phyloP scores from a whole-genome alignment of 2,888 invertebrate species.

The Mimachlamys varia region DNA sequence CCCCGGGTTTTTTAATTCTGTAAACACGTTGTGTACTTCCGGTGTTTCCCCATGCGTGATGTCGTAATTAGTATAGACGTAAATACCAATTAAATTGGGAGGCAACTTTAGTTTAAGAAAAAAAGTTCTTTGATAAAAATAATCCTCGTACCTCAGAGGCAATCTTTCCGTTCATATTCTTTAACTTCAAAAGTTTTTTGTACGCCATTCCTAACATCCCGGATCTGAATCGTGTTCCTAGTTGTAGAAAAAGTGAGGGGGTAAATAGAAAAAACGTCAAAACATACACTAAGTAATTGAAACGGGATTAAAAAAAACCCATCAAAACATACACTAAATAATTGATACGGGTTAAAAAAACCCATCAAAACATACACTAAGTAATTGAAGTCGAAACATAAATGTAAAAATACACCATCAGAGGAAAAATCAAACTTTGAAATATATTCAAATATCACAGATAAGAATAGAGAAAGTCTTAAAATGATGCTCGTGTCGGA shows the following conservation, averaged over 20 bases:
- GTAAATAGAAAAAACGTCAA: too few relatives aligned
- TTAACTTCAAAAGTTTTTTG: constrained; percentile 61
- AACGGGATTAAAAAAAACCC: too few relatives aligned
- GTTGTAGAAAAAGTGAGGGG: background rate
- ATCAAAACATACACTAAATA: background rate
- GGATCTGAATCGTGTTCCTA: constrained; percentile 63
- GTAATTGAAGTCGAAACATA: too few relatives aligned
- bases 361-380: too few relatives aligned
- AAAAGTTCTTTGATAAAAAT: too few relatives aligned
- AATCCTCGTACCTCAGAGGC: constrained; percentile 59
- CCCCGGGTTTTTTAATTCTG: too few relatives aligned
- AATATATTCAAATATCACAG: background rate
- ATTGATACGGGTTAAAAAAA: background rate
- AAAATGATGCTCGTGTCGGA: too few relatives aligned
- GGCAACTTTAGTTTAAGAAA: too few relatives aligned
- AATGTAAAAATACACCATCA: background rate
- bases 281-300: background rate
- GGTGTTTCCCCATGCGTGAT: too few relatives aligned
- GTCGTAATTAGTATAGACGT: too few relatives aligned
- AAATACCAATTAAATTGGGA: too few relatives aligned
- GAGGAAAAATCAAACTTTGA: background rate
- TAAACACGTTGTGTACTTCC: too few relatives aligned
- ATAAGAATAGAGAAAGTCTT: background rate
- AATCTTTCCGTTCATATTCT: constrained; percentile 57
- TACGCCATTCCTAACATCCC: constrained; percentile 64